Evolutionary conservation across 2,113 vertebrate genomes (phyloP).

Genomic region (Planiliza haematocheilus): DNA sequence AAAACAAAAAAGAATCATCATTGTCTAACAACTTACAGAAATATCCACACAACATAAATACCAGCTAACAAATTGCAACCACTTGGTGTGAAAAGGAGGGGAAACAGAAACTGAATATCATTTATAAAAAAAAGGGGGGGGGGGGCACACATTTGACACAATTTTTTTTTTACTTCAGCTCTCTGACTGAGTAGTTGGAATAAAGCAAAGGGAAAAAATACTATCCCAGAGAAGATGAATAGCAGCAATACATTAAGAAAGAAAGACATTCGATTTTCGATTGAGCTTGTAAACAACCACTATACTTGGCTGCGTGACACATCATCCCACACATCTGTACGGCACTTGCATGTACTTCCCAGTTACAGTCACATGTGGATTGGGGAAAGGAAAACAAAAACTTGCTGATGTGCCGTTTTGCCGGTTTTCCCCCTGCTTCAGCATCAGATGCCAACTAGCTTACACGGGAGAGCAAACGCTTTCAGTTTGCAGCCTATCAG

Average conservation of each 20-base stretch:
- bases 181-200: slow-evolving; percentile 15
- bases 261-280: slow-evolving; percentile 50
- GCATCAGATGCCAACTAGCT: slow-evolving; percentile 20
- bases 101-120: slow-evolving; percentile 35
- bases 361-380: slow-evolving; percentile 32
- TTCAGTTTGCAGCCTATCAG: slow-evolving; percentile 39
- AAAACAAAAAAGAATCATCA: slow-evolving; percentile 25
- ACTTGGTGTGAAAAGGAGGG: slow-evolving; percentile 5
- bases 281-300: slow-evolving; percentile 69
- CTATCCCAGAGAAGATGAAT: slow-evolving; percentile 40
- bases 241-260: slow-evolving; percentile 64
- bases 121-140: slow-evolving; percentile 23
- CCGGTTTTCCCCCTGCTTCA: slow-evolving; percentile 2
- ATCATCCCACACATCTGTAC: slow-evolving; percentile 41
- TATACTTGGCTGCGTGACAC: slow-evolving; percentile 17
- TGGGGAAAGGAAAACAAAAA: slow-evolving; percentile 32
- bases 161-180: slow-evolving; percentile 38
- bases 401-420: slow-evolving; percentile 5
- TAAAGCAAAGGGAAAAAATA: slow-evolving; percentile 21
- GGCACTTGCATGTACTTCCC: slow-evolving; percentile 56
- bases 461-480: not conserved
- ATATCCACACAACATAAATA: slow-evolving; percentile 60
- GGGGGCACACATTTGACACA: slow-evolving; percentile 41
- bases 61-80: slow-evolving; percentile 27
- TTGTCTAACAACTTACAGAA: slow-evolving; percentile 37